Percentiles rank a stretch among this genome's conserved stretches.
Conservation (phyloP, 2,113 vertebrate genomes). For the Deroptyus accipitrinus region DNA sequence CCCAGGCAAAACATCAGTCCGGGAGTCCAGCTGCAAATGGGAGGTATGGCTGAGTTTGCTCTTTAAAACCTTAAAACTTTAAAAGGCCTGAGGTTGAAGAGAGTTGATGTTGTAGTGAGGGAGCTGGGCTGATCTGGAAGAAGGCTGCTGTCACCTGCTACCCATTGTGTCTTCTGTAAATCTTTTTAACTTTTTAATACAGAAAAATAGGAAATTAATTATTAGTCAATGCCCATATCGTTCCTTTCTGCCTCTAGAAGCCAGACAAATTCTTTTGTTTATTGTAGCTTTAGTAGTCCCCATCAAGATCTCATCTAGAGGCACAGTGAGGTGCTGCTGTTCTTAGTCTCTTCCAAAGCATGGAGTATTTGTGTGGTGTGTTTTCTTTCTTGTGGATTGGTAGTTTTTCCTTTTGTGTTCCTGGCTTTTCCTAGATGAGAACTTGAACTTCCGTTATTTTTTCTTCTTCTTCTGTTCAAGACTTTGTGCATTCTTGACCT, state of each 20-base stretch:
- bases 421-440: background rate
- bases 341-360: background rate
- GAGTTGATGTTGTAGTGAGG: background rate
- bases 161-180: background rate
- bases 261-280: background rate
- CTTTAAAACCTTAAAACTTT: background rate
- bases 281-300: background rate
- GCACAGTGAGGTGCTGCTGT: background rate
- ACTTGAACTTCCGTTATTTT: background rate
- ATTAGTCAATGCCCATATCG: background rate
- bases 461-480: background rate
- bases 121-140: background rate
- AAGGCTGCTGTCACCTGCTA: background rate
- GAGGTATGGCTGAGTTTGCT: constrained; percentile 78
- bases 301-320: background rate
- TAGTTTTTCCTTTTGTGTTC: background rate
- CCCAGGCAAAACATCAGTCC: constrained; percentile 81
- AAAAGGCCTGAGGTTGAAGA: background rate
- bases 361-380: background rate
- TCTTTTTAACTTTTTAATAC: background rate
- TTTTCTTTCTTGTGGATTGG: background rate
- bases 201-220: background rate
- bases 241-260: background rate
- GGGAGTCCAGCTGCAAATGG: constrained; percentile 82
- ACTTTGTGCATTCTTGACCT: background rate